Percentiles rank a stretch among this genome's conserved stretches.
Conservation (phyloP, 2,113 vertebrate species). For the Heliornis fulica region DNA sequence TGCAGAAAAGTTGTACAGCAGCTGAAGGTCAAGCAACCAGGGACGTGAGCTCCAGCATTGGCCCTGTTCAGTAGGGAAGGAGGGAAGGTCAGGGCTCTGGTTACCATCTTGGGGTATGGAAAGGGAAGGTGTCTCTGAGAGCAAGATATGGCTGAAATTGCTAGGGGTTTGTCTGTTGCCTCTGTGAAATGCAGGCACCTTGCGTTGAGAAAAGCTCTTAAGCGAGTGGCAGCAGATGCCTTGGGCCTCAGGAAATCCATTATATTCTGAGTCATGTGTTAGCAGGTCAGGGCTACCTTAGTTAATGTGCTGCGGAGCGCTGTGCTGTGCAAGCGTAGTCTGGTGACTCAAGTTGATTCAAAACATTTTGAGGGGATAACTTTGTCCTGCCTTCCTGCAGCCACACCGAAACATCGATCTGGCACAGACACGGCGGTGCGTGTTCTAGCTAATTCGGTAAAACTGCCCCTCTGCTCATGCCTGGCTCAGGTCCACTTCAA, state of each 20-base stretch:
- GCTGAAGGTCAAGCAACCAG: not conserved
- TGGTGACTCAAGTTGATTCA: not conserved
- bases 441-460: not conserved
- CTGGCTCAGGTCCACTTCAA: not conserved
- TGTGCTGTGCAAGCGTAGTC: not conserved
- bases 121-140: not conserved
- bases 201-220: not conserved
- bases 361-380: not conserved
- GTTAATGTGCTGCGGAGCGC: not conserved
- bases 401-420: not conserved
- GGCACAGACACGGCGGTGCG: not conserved
- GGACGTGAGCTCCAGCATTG: not conserved
- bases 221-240: not conserved
- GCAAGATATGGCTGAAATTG: not conserved
- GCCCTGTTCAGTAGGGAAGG: not conserved
- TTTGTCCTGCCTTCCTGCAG: not conserved
- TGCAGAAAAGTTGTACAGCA: not conserved
- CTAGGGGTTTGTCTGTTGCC: not conserved
- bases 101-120: not conserved
- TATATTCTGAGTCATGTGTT: not conserved
- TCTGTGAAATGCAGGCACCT: not conserved
- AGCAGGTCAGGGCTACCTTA: not conserved
- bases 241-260: not conserved
- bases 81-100: not conserved
- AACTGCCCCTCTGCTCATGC: not conserved